Evolutionary conservation across 64 coral and sea anemone species (phyloP), one percentile per base, ranked within the genome.

Genomic region (Montipora foliosa): DNA sequence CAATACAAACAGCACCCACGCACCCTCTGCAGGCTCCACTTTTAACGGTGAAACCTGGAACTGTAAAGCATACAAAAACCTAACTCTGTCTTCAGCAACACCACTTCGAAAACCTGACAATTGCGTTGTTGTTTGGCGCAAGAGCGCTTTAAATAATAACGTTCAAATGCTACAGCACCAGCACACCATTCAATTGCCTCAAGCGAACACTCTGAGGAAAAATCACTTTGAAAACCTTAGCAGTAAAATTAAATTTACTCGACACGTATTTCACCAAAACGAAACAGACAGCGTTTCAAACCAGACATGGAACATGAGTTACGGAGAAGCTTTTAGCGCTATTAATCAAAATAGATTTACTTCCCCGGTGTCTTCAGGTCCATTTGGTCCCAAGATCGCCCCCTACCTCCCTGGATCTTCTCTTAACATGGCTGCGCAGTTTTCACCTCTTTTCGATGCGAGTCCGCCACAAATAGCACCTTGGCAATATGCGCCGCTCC

Each of bases 251-350:
- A 86, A 67, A 0, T 21, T 86, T 48, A 66, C 82, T 10, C 44
- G 82, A 9, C 67, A 86, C 47, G 82, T 86, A 17, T 86, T 86
- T 44, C 82, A 86, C 67, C 82, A 62, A 49, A 86, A 86, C 64
- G 82, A 86, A 72, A 52, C n/a, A 71, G 0, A 44, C 7, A 86
- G 47, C 19, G 66, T 9, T 1, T 21, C 66, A 11, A 19, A 17
- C 11, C 46, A 9, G 1, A 20, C 64, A 1, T n/a, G 66, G 17
- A 49, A 20, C 11, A 20, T 86, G 66, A 72, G 71, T 50, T 21
- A 15, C 60, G 37, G 29, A 4, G 14, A 46, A 29, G 20, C 13
- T 17, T 6, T 19, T 0, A 47, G 3, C 16, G 67, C 81, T 8
- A 25, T 45, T 0, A 22, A 62, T 37, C 81, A 64, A 15, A 44